Conservation (phyloP, 2,888 invertebrate genomes). For the Xanthia icteritia region DNA sequence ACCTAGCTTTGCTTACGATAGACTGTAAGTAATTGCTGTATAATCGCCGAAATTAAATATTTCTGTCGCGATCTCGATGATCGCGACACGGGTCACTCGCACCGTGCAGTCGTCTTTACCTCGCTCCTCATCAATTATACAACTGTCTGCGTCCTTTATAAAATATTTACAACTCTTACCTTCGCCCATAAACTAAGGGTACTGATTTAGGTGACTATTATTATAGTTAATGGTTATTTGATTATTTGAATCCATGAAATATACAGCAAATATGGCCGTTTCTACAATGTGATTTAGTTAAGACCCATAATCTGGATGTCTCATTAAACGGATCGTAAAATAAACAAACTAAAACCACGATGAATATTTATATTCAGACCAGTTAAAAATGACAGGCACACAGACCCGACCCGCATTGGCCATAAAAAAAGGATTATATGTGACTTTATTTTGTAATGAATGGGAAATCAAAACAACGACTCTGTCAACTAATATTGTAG, state of each 20-base stretch:
- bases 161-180: conserved; percentile 80
- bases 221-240: conserved; percentile 67
- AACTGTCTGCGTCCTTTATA: conserved; percentile 71
- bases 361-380: conserved; percentile 54
- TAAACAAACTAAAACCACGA: conserved; percentile 56
- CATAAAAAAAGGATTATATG: conserved; percentile 57
- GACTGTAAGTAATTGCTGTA: neutral
- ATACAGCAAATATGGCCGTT: conserved; percentile 42
- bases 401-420: conserved; percentile 46
- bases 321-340: conserved; percentile 55
- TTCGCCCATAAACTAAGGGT: conserved; percentile 74
- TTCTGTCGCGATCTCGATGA: conserved; percentile 37
- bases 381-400: conserved; percentile 46
- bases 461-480: conserved; percentile 52
- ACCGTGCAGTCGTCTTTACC: conserved; percentile 67
- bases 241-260: conserved; percentile 63
- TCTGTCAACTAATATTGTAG: conserved; percentile 11
- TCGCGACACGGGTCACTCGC: conserved; percentile 47
- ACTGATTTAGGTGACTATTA: conserved; percentile 69
- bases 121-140: conserved; percentile 67
- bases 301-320: conserved; percentile 51
- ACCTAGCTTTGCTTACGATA: neutral
- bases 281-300: conserved; percentile 58
- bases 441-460: conserved; percentile 42
- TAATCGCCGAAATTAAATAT: conserved; percentile 48